These are phyloP conservation scores for Discoglossus pictus DNA, from an alignment of 2,797 vertebrate genomes.

Conservation along the genomic window DNA sequence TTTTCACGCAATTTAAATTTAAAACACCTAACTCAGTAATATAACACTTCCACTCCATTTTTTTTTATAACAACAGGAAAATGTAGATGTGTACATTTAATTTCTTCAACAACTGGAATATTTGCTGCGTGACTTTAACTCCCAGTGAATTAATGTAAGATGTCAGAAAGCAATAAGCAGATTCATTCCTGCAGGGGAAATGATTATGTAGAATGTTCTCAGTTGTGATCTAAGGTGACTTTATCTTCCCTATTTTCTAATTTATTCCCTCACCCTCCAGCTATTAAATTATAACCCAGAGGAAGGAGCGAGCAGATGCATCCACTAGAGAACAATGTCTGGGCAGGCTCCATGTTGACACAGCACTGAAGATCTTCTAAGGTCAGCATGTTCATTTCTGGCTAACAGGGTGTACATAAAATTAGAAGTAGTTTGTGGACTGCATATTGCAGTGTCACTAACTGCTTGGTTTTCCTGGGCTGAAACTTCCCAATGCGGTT, in stretches of 20 bases:
- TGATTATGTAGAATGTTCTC: no score
- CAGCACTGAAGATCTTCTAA: slow-evolving; percentile 50
- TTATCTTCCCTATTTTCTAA: slow-evolving; percentile 7
- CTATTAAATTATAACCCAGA: slow-evolving; percentile 43
- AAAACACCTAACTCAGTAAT: no score
- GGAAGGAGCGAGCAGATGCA: slow-evolving; percentile 62
- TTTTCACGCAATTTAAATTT: no score
- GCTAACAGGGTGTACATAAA: neutral
- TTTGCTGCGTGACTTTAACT: no score
- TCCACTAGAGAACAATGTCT: slow-evolving; percentile 60
- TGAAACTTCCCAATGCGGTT: slow-evolving; percentile 15
- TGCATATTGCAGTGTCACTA: neutral
- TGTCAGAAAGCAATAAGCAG: no score
- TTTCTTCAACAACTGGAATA: no score
- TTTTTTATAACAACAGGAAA: no score
- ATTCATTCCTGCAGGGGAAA: no score
- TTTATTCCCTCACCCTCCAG: slow-evolving; percentile 15
- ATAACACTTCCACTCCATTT: no score
- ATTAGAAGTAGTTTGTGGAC: neutral
- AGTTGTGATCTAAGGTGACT: slow-evolving; percentile 7
- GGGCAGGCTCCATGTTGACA: slow-evolving; percentile 56
- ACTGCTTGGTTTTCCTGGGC: slow-evolving; percentile 17
- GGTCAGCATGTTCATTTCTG: slow-evolving; percentile 36
- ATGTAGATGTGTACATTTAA: no score
- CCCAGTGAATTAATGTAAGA: no score